Evolutionary conservation across 2,113 vertebrate species (phyloP).

Genomic region (Phaethornis superciliosus): DNA sequence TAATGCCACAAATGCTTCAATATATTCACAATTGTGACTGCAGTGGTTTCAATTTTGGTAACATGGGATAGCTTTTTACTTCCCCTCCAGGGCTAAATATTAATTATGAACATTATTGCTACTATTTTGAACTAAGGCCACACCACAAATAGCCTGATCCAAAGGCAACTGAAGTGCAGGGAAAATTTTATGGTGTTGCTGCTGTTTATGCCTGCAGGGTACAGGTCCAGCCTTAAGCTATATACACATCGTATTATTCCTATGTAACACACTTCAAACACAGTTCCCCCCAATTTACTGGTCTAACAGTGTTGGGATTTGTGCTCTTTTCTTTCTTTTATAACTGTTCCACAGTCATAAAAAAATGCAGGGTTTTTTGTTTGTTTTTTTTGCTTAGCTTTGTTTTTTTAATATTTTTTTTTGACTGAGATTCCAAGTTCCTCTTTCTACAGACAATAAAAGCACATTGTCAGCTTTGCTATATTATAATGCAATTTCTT

Average conservation of each 20-base stretch:
- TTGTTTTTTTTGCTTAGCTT: too few relatives aligned
- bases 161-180: neutral
- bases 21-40: neutral
- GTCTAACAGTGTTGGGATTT: neutral
- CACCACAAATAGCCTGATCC: neutral
- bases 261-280: neutral
- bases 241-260: neutral
- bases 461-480: neutral
- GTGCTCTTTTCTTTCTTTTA: neutral
- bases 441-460: neutral
- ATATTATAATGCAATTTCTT: neutral
- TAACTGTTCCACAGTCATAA: neutral
- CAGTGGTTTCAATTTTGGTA: neutral
- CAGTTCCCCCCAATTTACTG: neutral
- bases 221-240: neutral
- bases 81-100: neutral
- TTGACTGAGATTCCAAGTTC: neutral
- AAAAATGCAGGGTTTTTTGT: neutral
- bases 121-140: constrained; percentile 44
- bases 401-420: neutral
- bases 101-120: constrained; percentile 40
- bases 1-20: neutral
- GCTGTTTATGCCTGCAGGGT: neutral
- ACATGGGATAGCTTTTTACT: neutral
- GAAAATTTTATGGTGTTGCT: neutral